These are phyloP conservation scores for Ciconia maguari DNA, from an alignment of 2,113 vertebrate species.

Conservation along the genomic window DNA sequence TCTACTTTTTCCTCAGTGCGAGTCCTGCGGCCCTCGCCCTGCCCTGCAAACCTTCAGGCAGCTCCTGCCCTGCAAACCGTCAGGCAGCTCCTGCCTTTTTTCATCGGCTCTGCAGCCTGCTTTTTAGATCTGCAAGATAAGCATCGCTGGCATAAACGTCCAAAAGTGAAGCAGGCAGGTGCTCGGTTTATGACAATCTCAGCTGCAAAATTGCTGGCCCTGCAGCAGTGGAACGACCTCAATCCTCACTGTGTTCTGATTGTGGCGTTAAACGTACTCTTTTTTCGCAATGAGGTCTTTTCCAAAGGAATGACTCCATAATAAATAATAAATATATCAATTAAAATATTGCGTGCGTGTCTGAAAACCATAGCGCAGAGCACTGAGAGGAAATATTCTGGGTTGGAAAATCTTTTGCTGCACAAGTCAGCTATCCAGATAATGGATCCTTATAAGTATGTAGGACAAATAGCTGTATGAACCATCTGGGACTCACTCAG, in stretches of 20 bases:
- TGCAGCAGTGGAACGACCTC: background rate
- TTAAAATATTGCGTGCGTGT: background rate
- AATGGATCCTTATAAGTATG: slow-evolving; percentile 35
- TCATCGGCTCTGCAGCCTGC: background rate
- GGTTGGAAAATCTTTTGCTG: slow-evolving; percentile 4
- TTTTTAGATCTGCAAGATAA: background rate
- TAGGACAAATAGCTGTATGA: slow-evolving; percentile 42
- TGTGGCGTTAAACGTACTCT: background rate
- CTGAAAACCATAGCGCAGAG: background rate
- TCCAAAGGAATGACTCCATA: background rate
- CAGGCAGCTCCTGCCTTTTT: background rate
- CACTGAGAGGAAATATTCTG: background rate
- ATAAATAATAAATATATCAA: background rate
- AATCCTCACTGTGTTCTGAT: background rate
- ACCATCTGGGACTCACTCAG: slow-evolving; percentile 50
- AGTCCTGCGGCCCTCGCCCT: background rate
- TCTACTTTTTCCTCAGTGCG: background rate
- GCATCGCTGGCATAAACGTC: background rate
- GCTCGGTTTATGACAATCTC: background rate
- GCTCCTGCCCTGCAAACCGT: background rate
- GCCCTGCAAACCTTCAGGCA: background rate
- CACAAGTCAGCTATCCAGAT: background rate
- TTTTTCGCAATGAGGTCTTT: background rate
- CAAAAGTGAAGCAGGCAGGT: background rate
- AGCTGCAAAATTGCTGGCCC: slow-evolving; percentile 14